Conservation (phyloP, 2,797 vertebrate genomes). For the Sebastes cheni region DNA sequence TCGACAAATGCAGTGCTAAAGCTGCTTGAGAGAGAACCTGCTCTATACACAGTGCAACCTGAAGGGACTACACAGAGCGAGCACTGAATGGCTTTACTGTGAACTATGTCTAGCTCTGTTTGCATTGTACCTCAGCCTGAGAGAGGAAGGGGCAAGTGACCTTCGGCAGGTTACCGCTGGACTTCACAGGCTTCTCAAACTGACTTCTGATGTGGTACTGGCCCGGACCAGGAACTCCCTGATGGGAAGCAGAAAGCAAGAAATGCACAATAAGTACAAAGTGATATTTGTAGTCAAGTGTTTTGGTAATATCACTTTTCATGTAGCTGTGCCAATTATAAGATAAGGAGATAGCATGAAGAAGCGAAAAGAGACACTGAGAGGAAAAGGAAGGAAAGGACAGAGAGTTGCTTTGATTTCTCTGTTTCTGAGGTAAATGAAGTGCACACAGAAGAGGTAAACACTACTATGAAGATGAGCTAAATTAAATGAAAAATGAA, state of each 20-base stretch:
- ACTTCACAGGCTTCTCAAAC: constrained; percentile 66
- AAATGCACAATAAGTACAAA: constrained; percentile 16
- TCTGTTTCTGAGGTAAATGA: constrained; percentile 3
- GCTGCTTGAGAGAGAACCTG: neutral
- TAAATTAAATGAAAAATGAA: constrained; percentile 14
- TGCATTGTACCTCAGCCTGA: constrained; percentile 67
- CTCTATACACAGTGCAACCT: neutral
- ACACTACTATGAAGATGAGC: neutral
- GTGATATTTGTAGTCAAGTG: neutral
- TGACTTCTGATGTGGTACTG: constrained; percentile 78
- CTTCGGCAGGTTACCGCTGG: constrained; percentile 17
- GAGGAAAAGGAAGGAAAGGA: neutral
- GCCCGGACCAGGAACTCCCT: constrained; percentile 79
- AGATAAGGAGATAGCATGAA: neutral
- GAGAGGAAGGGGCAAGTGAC: constrained; percentile 64
- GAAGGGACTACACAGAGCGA: constrained; percentile 9
- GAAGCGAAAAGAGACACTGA: neutral
- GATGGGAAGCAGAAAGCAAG: constrained; percentile 25
- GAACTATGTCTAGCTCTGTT: neutral
- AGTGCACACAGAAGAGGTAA: neutral
- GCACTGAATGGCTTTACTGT: neutral
- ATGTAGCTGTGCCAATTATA: neutral
- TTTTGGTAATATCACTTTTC: constrained; percentile 16
- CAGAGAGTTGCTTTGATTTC: constrained; percentile 2
- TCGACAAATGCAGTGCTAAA: neutral